phyloP scores from a whole-genome alignment of 2,888 invertebrate genomes.

The Gryllus longicercus region DNA sequence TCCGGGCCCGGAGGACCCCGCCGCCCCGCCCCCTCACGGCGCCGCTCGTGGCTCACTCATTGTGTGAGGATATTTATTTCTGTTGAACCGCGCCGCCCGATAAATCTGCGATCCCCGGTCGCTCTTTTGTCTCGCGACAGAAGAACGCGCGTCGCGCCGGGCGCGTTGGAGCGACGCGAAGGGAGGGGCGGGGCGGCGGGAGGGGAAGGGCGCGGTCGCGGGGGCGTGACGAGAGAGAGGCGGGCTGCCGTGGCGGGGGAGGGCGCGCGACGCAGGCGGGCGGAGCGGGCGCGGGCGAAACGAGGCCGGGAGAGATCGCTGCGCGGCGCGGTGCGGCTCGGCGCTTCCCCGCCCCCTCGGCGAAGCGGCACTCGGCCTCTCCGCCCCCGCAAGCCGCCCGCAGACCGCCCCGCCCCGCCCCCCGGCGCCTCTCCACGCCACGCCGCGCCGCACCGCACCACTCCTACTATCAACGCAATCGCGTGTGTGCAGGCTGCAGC shows the following conservation, averaged over 20 bases:
- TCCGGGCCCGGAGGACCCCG: background rate
- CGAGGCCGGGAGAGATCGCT: no score
- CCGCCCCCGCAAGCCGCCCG: no score
- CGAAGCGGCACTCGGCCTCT: no score
- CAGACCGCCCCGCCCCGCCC: background rate
- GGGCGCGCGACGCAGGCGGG: no score
- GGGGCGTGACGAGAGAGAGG: background rate
- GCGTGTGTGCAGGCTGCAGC: background rate
- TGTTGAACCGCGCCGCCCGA: conserved; percentile 17
- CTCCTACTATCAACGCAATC: background rate
- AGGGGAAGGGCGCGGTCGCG: background rate
- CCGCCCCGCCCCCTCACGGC: background rate
- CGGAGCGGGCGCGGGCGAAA: no score
- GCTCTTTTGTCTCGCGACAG: conserved; percentile 2
- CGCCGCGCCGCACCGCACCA: background rate
- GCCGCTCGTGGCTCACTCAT: conserved; percentile 17
- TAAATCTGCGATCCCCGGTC: conserved; percentile 17
- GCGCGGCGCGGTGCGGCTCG: no score
- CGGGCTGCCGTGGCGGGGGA: no score
- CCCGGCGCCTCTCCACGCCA: background rate
- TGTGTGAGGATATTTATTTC: conserved; percentile 17
- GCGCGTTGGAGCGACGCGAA: no score
- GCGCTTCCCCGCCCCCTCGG: no score
- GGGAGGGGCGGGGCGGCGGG: background rate
- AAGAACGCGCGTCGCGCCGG: background rate